Base-by-base conservation (phyloP, 2,113 vertebrate genomes). In the Nestor notabilis region DNA sequence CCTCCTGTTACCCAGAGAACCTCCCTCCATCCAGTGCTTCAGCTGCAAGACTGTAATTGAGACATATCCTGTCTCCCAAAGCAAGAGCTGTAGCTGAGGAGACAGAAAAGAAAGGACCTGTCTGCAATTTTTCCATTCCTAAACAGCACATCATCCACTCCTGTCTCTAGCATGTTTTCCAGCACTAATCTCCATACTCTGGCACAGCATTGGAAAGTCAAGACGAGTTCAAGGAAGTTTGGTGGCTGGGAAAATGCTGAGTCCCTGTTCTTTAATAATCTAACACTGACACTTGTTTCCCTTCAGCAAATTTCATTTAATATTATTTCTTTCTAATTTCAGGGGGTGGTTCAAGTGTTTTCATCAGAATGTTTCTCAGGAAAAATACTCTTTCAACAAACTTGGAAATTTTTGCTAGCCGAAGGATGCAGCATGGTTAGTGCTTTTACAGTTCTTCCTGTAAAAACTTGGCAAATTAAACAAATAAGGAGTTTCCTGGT, bases 391-490 rank as follows among this genome's bases (percentile, higher is more conserved):
- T 91, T 87, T 82, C 56, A 80, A 69, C 24, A 77, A 55, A 72
- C 65, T 53, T 11, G 35, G 65, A 85, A 49, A 87, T 31, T 75
- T 87, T 79, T 87, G 37, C 81, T 69, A 76, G 52, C 47, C 70
- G 76, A 87, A 91, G 44, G 61, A 56, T 85, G 94, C 86, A 90
- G 46, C 7, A 2, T 17, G 24, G 65, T 82, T 74, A 61, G 72
- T 3, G 4, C 47, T 61, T 83, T 79, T 43, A 69, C 65, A 79
- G 39, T 61, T 69, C 66, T 35, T n/a, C 61, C 24, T 64, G 13
- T 79, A 56, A 84, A 94, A 93, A 89, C 21, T n/a, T 69, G 29
- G 81, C 39, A 75, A 82, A 95, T 61, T 83, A 91, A 95, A 87
- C 27, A 14, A 93, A 47, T 27, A 46, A 39, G 35, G 24, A 60